A percentile compares a stretch with the other conserved stretches of the same genome.
These are phyloP conservation scores for Platerodrilus igneus DNA, from an alignment of 2,888 invertebrate genomes.

Conservation along the genomic window DNA sequence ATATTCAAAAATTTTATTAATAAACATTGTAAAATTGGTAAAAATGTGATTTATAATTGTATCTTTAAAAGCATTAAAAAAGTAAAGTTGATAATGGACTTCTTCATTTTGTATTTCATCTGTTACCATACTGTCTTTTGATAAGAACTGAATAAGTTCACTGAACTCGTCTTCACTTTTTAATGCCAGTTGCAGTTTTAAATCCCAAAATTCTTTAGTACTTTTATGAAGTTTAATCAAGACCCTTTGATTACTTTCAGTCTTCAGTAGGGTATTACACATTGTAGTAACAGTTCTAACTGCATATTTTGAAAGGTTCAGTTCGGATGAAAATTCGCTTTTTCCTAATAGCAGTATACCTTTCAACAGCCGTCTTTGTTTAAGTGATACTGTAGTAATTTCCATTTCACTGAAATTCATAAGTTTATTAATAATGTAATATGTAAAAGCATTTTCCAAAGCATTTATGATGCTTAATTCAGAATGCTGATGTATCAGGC, in stretches of 20 bases:
- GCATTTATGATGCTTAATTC: background rate
- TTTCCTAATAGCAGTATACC: constrained; percentile 33
- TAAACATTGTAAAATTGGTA: constrained; percentile 32
- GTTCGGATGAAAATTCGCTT: constrained; percentile 23
- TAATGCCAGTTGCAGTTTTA: constrained; percentile 32
- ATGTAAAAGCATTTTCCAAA: constrained; percentile 18
- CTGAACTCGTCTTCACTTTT: constrained; percentile 28
- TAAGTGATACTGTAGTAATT: constrained; percentile 25
- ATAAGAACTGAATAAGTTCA: constrained; percentile 30
- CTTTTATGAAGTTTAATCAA: constrained; percentile 19
- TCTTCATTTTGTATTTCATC: constrained; percentile 29
- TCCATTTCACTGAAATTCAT: constrained; percentile 29
- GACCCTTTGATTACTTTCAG: constrained; percentile 6
- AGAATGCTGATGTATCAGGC: constrained; percentile 2
- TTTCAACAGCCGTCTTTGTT: constrained; percentile 35
- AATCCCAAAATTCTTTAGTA: constrained; percentile 23
- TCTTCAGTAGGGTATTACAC: constrained; percentile 16
- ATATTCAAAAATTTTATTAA: constrained; percentile 11
- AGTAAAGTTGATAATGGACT: constrained; percentile 34
- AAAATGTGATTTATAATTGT: constrained; percentile 31
- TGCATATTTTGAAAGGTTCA: constrained; percentile 27
- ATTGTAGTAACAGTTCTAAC: constrained; percentile 12
- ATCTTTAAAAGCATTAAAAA: constrained; percentile 36
- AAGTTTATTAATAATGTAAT: constrained; percentile 22
- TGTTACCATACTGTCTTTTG: constrained; percentile 27